phyloP scores from a whole-genome alignment of 2,113 vertebrate genomes.

The Myxocyprinus asiaticus region DNA sequence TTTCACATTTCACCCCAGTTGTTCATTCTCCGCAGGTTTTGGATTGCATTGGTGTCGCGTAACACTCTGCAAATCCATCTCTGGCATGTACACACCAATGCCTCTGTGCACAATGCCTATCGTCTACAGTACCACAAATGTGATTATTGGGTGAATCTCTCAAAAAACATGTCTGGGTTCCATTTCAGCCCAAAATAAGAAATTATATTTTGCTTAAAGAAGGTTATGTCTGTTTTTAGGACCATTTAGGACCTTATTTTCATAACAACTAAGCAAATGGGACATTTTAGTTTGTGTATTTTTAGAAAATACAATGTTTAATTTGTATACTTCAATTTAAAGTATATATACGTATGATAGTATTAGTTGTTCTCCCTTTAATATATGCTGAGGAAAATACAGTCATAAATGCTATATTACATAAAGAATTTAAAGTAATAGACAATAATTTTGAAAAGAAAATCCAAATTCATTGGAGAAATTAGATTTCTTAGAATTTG shows the following conservation, averaged over 20 bases:
- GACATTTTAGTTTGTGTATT: too few species aligned
- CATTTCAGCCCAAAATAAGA: not conserved
- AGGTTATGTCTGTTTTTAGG: not conserved
- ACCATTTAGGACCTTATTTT: not conserved
- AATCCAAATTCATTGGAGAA: too few species aligned
- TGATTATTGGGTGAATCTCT: constrained; percentile 11
- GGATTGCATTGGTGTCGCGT: constrained; percentile 6
- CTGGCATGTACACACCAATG: not conserved
- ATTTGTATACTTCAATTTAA: too few species aligned
- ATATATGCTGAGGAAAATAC: too few species aligned
- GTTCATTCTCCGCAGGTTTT: constrained; percentile 19
- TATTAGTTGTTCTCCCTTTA: too few species aligned
- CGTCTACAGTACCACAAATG: constrained; percentile 11
- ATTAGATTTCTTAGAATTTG: too few species aligned
- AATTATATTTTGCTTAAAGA: not conserved
- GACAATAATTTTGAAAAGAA: too few species aligned
- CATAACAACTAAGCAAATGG: too few species aligned
- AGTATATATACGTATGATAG: too few species aligned
- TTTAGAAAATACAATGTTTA: too few species aligned
- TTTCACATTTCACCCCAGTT: not conserved
- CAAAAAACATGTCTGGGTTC: not conserved
- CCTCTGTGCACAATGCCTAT: not conserved
- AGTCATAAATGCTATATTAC: too few species aligned
- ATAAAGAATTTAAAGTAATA: too few species aligned
- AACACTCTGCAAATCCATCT: not conserved